Percentiles rank a stretch among this genome's conserved stretches.
phyloP scores from a whole-genome alignment of 1,140 invertebrate genomes.

The Maniola jurtina region DNA sequence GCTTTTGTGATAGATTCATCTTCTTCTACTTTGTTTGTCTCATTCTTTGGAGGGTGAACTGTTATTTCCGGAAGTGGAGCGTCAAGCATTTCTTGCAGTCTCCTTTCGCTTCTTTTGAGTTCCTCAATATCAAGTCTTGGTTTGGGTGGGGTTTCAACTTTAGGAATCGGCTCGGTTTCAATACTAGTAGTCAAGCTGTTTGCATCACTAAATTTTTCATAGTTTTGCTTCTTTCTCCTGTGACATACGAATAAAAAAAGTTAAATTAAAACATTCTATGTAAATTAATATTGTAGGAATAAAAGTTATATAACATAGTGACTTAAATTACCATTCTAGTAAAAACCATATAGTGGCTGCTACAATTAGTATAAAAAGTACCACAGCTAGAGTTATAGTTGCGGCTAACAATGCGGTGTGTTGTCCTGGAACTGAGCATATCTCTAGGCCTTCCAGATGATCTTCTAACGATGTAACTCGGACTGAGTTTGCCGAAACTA shows the following conservation, averaged over 20 bases:
- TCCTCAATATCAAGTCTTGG: conserved; percentile 60
- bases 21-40: neutral
- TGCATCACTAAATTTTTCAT: conserved; percentile 57
- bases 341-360: conserved; percentile 49
- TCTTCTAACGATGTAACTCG: conserved; percentile 57
- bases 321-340: conserved; percentile 52
- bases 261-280: conserved; percentile 19
- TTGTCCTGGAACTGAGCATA: conserved; percentile 47
- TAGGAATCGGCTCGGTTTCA: conserved; percentile 36
- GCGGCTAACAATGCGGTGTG: conserved; percentile 56
- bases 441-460: conserved; percentile 55
- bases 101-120: conserved; percentile 57
- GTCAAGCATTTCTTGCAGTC: conserved; percentile 62
- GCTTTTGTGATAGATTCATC: conserved; percentile 10
- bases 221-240: conserved; percentile 53
- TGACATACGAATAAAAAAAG: conserved; percentile 23
- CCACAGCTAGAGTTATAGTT: conserved; percentile 57
- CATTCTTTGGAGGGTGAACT: conserved; percentile 21
- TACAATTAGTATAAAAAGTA: conserved; percentile 57
- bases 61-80: conserved; percentile 40
- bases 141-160: conserved; percentile 39
- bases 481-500: conserved; percentile 43
- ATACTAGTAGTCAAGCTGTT: conserved; percentile 57
- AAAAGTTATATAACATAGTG: conserved; percentile 21
- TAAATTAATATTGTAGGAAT: conserved; percentile 6